These are phyloP conservation scores for Neopelma chrysocephalum DNA, from an alignment of 2,797 vertebrate species.

Conservation along the genomic window DNA sequence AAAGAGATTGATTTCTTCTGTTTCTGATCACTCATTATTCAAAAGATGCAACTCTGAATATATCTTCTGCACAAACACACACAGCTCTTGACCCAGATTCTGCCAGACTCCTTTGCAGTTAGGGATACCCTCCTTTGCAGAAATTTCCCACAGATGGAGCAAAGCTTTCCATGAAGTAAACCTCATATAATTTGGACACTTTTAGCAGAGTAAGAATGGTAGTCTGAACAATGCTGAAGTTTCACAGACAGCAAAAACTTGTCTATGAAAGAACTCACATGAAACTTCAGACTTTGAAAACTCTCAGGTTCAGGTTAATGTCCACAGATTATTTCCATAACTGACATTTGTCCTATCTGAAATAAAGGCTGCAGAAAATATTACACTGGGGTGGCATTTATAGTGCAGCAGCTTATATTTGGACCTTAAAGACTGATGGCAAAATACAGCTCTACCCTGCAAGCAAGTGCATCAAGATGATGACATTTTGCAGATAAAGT, in stretches of 20 bases:
- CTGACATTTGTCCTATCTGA: background rate
- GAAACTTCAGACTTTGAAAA: background rate
- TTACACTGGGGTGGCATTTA: background rate
- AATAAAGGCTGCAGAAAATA: background rate
- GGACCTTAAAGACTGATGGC: background rate
- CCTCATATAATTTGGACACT: background rate
- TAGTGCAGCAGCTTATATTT: background rate
- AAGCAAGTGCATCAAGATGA: background rate
- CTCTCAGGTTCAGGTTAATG: background rate
- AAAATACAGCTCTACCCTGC: background rate
- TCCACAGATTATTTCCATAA: background rate
- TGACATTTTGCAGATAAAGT: background rate
- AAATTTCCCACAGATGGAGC: background rate
- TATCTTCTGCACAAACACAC: background rate
- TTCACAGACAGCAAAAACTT: background rate
- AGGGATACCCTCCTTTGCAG: background rate
- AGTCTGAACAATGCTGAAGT: background rate
- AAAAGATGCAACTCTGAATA: background rate
- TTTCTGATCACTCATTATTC: background rate
- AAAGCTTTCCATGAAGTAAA: background rate
- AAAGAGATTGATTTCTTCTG: background rate
- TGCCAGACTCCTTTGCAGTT: background rate
- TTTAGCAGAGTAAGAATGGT: background rate
- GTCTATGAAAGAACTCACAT: background rate
- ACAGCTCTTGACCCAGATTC: background rate